Base-by-base conservation (phyloP, 2,797 vertebrate genomes). In the Danio jaintianensis region DNA sequence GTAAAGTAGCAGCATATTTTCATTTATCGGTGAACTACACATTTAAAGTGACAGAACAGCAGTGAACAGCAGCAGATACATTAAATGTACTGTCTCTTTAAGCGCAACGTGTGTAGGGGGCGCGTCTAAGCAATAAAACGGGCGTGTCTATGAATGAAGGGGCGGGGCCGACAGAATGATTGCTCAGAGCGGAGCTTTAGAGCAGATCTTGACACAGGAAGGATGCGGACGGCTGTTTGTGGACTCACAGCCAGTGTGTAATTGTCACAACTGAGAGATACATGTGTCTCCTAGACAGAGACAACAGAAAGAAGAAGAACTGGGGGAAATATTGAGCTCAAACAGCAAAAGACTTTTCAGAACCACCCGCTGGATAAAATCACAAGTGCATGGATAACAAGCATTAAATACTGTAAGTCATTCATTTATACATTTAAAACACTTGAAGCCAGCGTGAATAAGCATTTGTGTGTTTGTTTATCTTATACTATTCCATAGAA, bases 171-270 rank as follows among this genome's bases (percentile, higher is more conserved):
- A 36, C 38, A 56, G 52, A 84, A 61, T 45, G 12, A 64, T 52
- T 62, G 69, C 69, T 6, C 7, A 22, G 58, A 76, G 73, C 29
- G 73, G 40, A 68, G 67, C 48, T 79, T 61, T 47, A 70, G 16
- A 40, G 18, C 43, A 50, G 52, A 48, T 55, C 53, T 20, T 64
- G n/a, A 12, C 36, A 62, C 83, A 84, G 83, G 81, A 80, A 80
- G 73, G 86, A 87, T 87, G 86, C 81, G 83, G 70, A 52, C 22
- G 13, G 36, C 47, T 11, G 22, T 22, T 3, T 36, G 36, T 64
- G 38, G 13, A 42, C 16, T 20, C 12, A 9, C 0, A 4, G n/a
- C 79, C 0, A 73, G 20, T 69, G 29, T 69, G 15, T 13, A 13
- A n/a, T 42, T 55, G 20, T 55, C 47, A 64, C 74, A 38, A 58